Evolutionary conservation across 1,140 invertebrate genomes (phyloP), one percentile per base, ranked within the genome.

Genomic region (Tetraneura akinire): DNA sequence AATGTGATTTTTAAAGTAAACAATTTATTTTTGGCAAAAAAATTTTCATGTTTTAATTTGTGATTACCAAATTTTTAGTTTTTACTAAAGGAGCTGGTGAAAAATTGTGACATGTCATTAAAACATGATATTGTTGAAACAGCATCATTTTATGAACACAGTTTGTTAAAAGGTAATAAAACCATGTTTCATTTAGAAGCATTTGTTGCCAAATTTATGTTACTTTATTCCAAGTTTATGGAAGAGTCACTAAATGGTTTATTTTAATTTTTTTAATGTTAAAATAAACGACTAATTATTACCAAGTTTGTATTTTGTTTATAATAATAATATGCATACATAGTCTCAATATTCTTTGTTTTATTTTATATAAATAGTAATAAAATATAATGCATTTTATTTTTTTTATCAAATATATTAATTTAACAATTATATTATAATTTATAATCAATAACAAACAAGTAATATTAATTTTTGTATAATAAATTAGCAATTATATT

Each of bases 111-210:
- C 87, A 90, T 94, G 83, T 89, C 93, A 80, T 87, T 98, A 81
- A 97, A 97, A 87, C 90, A 90, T 23, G 90, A 96, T 86, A 90
- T 98, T 4, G 91, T 94, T 0, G 90, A 91, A 81, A 86, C 92
- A 82, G 97, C 97, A 14, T 94, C 96, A 0, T 89, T 90, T 73
- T 97, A 93, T 87, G 96, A 99, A 85, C 94, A 98, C 85, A 89
- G 93, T 81, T 91, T 98, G 88, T 91, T 93, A 83, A 88, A 91
- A 62, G 96, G 97, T 18, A 93, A 92, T 80, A 99, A 99, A 87
- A 89, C 92, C n/a, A 98, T 99, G 83, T 97, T 96, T 84, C 96
- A 99, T 86, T 87, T 99, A 51, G 97, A 99, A 87, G 96, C 96
- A 21, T 99, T 99, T 89, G 91, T 97, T 80, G 96, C 95, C 6